Evolutionary conservation across 2,113 vertebrate genomes (phyloP), one percentile per base, ranked within the genome.

Genomic region (Calyptomena viridis): DNA sequence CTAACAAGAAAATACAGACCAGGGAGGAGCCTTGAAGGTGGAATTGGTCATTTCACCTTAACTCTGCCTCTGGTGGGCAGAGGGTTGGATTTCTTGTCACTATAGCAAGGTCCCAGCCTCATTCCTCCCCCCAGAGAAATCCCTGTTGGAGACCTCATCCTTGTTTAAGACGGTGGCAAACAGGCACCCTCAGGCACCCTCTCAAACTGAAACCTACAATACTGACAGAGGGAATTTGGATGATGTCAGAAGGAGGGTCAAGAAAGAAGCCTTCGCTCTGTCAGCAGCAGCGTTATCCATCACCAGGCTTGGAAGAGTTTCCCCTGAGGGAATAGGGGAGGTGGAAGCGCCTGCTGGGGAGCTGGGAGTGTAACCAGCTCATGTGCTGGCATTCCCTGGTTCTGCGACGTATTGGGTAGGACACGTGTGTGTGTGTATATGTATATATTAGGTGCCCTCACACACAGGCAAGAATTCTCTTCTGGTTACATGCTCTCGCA

Each of bases 361-460:
- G 77, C 59, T 42, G 74, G 71, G 78, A 83, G 68, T 0, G 53
- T 62, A 92, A 89, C 83, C 75, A 49, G 55, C 82, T 87, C 8
- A 0, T 16, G 11, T 5, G 19, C 78, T 62, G 85, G 82, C 9
- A 6, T 93, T 91, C 66, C 89, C 67, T 31, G 31, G 78, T 7
- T 19, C 85, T 8, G 10, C 72, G 0, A 39, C 27, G 22, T 89
- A 74, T 59, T 87, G 89, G 89, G 86, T 84, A 75, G 6, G 3
- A 88, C 93, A 95, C 76, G 85, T 95, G 88, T 88, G 84, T 74
- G 17, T 39, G 21, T 35, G 49, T 93, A 72, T 90, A 11, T 90
- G 52, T 91, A 79, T 90, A 85, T 23, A 16, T 76, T 90, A 89
- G 83, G 94, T 95, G 86, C 77, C 56, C 35, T 84, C 83, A 47